Evolutionary conservation across 2,113 vertebrate species (phyloP), one percentile per base, ranked within the genome.

Genomic region (Cinclus cinclus): DNA sequence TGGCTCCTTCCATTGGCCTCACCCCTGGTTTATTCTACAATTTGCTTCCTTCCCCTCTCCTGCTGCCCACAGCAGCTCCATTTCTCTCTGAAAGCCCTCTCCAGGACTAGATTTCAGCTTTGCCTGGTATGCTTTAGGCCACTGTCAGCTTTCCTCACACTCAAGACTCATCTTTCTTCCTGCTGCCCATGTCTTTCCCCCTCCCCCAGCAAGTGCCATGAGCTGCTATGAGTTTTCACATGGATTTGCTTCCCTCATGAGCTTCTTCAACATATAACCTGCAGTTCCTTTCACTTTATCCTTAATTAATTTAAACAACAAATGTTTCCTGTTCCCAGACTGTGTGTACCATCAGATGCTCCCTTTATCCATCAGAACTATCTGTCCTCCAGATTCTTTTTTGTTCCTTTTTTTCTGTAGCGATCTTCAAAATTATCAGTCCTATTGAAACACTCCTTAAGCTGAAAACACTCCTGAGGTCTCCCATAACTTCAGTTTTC

Each of bases 111-210:
- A n/a, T 88, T 78, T 92, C 71, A 82, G 83, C 30, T 59, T 76
- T 68, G 31, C 42, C 67, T 77, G 76, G 89, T 91, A 33, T 74
- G 85, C 84, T 92, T 91, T 83, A 91, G 92, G 94, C 76, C 42
- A 78, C 75, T 95, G 95, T 86, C 93, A 95, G 41, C 63, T 97
- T 89, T 87, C 74, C 90, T 95, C 60, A 80, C 25, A 47, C 52
- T 96, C 83, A 83, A 92, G 47, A 28, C 31, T 83, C 50, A 65
- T 96, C 77, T 91, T 86, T 85, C 41, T 70, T 85, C 50, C 33
- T 19, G 4, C 10, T 83, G 6, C 44, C 39, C 59, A 31, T 24
- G 31, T 70, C 93, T 71, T 64, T 21, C 12, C 28, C 39, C 17
- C n/a, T 33, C 55, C 15, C 39, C 11, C 41, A 88, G 74, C 42